phyloP scores from a whole-genome alignment of 2,113 vertebrate genomes.

The Vanacampus margaritifer region DNA sequence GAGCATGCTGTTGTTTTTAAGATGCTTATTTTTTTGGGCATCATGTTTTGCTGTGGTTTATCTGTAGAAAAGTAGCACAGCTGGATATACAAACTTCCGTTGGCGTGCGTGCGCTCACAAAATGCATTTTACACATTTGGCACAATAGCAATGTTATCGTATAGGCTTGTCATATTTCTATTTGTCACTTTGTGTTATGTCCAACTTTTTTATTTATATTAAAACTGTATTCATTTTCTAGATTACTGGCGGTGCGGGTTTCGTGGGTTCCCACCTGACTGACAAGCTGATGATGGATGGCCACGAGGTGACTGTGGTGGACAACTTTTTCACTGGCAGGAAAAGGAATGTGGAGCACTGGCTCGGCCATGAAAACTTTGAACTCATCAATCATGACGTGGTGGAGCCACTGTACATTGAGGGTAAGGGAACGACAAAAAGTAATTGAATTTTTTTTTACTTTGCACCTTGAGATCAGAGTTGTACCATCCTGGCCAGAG shows the following conservation, averaged over 20 bases:
- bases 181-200: not conserved
- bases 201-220: not conserved
- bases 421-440: constrained; percentile 71
- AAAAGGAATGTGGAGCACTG: constrained; percentile 99
- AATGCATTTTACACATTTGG: not conserved
- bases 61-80: not conserved
- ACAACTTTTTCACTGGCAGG: constrained; percentile 99
- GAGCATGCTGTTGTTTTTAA: not conserved
- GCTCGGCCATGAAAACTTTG: constrained; percentile 98
- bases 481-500: not conserved
- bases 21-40: not conserved
- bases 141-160: not conserved
- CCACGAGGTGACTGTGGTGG: constrained; percentile 97
- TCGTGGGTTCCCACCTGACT: constrained; percentile 96
- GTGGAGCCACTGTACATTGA: constrained; percentile 98
- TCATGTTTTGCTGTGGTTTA: not conserved
- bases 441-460: not conserved
- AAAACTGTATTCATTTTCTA: constrained; percentile 42
- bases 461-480: not conserved
- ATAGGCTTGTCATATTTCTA: not conserved
- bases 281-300: constrained; percentile 99
- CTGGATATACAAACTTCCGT: not conserved
- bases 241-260: constrained; percentile 97
- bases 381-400: constrained; percentile 98
- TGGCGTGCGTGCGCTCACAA: not conserved